Evolutionary conservation across 2,113 vertebrate species (phyloP).

Genomic region (Entosphenus tridentatus): DNA sequence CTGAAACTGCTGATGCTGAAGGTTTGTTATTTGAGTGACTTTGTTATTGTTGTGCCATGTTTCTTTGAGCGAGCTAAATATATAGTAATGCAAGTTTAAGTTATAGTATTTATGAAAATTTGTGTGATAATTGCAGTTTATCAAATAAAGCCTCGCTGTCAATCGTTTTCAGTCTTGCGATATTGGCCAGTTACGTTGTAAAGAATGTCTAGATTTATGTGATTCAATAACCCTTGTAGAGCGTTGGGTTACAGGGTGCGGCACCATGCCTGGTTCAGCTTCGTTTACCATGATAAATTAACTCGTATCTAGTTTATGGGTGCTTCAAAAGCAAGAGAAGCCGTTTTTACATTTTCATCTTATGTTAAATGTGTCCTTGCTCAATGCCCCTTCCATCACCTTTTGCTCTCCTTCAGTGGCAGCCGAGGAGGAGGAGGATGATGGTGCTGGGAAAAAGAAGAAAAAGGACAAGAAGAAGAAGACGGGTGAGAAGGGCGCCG

Average conservation of each 20-base stretch:
- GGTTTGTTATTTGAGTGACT: neutral
- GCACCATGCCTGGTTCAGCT: constrained; percentile 5
- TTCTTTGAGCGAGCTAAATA: constrained; percentile 23
- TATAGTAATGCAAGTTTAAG: too few species aligned
- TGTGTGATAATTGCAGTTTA: too few species aligned
- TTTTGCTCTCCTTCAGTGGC: neutral
- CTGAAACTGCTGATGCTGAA: constrained; percentile 12
- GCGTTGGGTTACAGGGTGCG: neutral
- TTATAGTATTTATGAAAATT: too few species aligned
- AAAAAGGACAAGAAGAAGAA: constrained; percentile 91
- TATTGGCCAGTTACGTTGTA: too few species aligned
- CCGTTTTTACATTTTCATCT: neutral
- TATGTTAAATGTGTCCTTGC: neutral
- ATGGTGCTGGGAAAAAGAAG: constrained; percentile 44
- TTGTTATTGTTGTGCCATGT: neutral
- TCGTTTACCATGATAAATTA: constrained; percentile 15
- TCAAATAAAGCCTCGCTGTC: too few species aligned
- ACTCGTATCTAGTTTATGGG: neutral
- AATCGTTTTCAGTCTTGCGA: too few species aligned
- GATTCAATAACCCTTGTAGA: neutral
- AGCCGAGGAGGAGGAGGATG: constrained; percentile 34
- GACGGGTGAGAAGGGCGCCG: constrained; percentile 38
- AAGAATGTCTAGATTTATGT: too few species aligned
- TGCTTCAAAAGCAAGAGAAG: neutral
- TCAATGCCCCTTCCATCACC: neutral